Evolutionary conservation across 2,888 invertebrate species (phyloP), one percentile per base, ranked within the genome.

Genomic region (Athetis lepigone): DNA sequence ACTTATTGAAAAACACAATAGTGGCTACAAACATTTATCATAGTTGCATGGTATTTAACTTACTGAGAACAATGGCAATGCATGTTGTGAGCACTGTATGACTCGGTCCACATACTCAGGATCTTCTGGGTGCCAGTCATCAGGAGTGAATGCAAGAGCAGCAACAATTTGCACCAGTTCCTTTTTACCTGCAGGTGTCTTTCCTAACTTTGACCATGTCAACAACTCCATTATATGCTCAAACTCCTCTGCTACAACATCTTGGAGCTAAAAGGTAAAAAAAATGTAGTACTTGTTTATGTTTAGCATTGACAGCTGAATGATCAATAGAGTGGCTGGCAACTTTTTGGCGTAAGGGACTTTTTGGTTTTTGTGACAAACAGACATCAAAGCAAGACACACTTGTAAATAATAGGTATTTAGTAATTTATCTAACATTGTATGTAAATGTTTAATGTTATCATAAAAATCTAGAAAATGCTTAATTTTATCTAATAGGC

Each of bases 191-290:
- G 96, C 95, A 13, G 98, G 96, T 7, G 98, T 97, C 77, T 97
- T 97, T 50, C 98, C 97, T 47, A 98, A 95, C 88, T 97, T 97
- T 9, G 99, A 97, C 91, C 97, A 96, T 27, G 97, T 96, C 79
- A 99, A 94, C 76, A 98, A 96, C 47, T 97, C 97, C 97, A 99
- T 98, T 64, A 99, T 96, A 69, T 97, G 96, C 81, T 98, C 97
- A 93, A 99, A 99, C 92, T 99, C 99, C 79, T 98, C 98, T 33
- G 98, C 98, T 13, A 97, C 98, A 27, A 98, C 97, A 95, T 98
- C 98, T 97, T 98, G 85, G 2, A 80, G 73, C 59, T 75, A 56
- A 60, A 74, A 65, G 56, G 4, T 27, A 63, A 27, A 42, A 54
- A 47, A 21, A 18, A 1, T 36, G 33, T 67, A 11, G 29, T 16